Conservation (phyloP, 2,113 vertebrate species). For the Dipodomys spectabilis region DNA sequence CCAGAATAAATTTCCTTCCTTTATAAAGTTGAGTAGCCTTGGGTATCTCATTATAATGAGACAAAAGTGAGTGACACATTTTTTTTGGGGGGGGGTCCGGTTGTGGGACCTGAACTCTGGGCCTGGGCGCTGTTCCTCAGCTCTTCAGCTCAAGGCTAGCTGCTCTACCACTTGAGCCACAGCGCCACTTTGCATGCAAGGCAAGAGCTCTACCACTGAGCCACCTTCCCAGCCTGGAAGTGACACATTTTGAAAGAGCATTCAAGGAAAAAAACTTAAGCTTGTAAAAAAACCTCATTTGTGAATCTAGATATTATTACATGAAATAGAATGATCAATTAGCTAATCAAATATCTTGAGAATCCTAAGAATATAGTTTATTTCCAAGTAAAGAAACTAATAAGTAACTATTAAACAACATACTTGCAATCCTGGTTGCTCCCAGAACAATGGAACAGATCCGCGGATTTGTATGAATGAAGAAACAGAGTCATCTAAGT, state of each 20-base stretch:
- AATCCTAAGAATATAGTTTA: neutral
- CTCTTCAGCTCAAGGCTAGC: too few species aligned
- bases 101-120: too few species aligned
- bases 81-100: too few species aligned
- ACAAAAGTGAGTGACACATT: neutral
- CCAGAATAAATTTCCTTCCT: neutral
- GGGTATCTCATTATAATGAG: neutral
- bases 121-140: too few species aligned
- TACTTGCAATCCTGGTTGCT: slow-evolving; percentile 98
- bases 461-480: slow-evolving; percentile 99
- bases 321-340: neutral
- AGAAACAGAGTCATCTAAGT: slow-evolving; percentile 95
- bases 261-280: neutral
- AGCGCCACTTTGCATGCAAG: too few species aligned
- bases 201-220: too few species aligned
- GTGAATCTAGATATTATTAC: neutral
- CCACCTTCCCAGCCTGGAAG: neutral
- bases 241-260: slow-evolving; percentile 21
- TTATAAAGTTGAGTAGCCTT: neutral
- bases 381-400: slow-evolving; percentile 5
- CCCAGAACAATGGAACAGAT: slow-evolving; percentile 98
- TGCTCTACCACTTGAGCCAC: too few species aligned
- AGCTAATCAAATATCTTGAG: slow-evolving; percentile 8
- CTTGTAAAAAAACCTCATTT: neutral
- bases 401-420: slow-evolving; percentile 23